Conservation (phyloP, 2,888 invertebrate genomes). For the Allolobophora icterica region DNA sequence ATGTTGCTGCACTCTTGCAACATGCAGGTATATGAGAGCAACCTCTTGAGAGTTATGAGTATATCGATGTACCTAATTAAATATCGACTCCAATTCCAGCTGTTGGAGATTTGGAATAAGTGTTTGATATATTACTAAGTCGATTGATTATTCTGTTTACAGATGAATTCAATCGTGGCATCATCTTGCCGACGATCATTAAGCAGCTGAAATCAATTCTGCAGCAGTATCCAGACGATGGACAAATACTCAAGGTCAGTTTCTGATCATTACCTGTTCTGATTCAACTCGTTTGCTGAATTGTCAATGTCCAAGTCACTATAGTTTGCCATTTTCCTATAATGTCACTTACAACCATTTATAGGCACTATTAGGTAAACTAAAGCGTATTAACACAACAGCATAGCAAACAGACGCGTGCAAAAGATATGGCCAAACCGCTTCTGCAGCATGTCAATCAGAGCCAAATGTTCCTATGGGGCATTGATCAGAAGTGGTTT, state of each 20-base stretch:
- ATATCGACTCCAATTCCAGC: background rate
- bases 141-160: background rate
- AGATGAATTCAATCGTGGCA: constrained; percentile 44
- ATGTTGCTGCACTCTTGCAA: no score
- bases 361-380: no score
- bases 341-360: background rate
- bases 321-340: background rate
- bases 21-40: no score
- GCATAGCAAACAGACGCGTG: no score
- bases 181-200: constrained; percentile 55
- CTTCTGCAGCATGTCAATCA: no score
- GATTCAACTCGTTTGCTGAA: background rate
- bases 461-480: no score
- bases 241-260: constrained; percentile 59
- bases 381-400: no score
- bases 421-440: no score
- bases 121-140: no score
- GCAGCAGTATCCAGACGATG: constrained; percentile 60
- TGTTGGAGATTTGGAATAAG: no score
- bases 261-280: background rate
- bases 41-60: no score
- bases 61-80: background rate
- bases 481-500: no score
- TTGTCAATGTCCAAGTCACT: background rate
- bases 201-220: constrained; percentile 55